Percentiles rank a stretch among this genome's conserved stretches.
Evolutionary conservation across 2,113 vertebrate species (phyloP).

Genomic region (Xyrauchen texanus): DNA sequence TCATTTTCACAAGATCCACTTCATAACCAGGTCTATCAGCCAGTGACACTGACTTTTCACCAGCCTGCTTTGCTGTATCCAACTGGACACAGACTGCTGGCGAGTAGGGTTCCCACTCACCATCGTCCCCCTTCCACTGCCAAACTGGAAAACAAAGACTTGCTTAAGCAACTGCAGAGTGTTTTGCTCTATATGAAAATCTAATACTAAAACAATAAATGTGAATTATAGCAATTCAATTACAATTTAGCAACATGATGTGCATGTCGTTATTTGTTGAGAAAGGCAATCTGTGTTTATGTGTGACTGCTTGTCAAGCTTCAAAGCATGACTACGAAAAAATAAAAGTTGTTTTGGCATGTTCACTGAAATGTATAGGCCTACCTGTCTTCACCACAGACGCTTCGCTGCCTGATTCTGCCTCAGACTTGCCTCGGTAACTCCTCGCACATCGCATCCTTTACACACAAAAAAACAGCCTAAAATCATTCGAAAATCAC

Average conservation of each 20-base stretch:
- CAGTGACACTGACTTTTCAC: constrained; percentile 57
- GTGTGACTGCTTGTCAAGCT: too few relatives aligned
- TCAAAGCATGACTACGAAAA: neutral
- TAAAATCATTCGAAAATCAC: too few relatives aligned
- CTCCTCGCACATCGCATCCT: constrained; percentile 69
- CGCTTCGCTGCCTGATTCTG: constrained; percentile 6
- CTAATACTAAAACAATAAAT: neutral
- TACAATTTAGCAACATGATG: too few relatives aligned
- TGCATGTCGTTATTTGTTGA: too few relatives aligned
- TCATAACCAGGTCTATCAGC: constrained; percentile 60
- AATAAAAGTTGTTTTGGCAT: neutral
- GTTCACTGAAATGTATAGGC: constrained; percentile 9
- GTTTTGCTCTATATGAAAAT: neutral
- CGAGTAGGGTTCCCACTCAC: constrained; percentile 71
- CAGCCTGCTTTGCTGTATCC: constrained; percentile 58
- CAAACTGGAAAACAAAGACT: constrained; percentile 66
- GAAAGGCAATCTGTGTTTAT: too few relatives aligned
- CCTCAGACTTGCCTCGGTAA: constrained; percentile 50
- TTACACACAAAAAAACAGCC: neutral
- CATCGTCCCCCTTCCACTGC: constrained; percentile 77
- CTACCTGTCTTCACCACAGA: constrained; percentile 61
- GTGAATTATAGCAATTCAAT: too few relatives aligned
- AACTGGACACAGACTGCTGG: constrained; percentile 63
- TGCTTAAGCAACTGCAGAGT: neutral
- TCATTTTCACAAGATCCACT: constrained; percentile 76